Conservation (phyloP, 1,140 invertebrate genomes). For the Cataglyphis hispanica region DNA sequence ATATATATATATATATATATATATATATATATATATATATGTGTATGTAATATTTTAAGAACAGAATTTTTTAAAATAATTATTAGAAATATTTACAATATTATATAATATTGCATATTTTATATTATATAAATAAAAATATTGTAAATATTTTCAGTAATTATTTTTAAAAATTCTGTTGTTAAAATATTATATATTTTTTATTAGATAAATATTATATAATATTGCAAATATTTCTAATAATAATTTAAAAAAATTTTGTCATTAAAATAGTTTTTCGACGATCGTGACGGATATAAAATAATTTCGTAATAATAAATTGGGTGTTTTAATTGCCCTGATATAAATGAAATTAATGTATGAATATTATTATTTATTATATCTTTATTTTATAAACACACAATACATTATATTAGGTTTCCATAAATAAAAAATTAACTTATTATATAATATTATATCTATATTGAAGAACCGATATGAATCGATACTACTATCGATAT, state of each 20-base stretch:
- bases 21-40: too few species aligned
- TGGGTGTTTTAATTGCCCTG: neutral
- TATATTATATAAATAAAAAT: too few species aligned
- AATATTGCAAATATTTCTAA: too few species aligned
- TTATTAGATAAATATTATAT: too few species aligned
- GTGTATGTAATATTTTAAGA: too few species aligned
- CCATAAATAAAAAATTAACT: neutral
- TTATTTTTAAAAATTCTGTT: neutral
- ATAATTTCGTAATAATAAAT: neutral
- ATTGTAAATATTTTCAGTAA: neutral
- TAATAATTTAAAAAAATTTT: too few species aligned
- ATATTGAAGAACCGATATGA: neutral
- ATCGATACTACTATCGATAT: neutral
- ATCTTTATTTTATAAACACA: neutral
- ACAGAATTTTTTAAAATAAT: neutral
- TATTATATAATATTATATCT: neutral
- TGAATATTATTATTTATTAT: neutral
- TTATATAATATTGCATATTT: too few species aligned
- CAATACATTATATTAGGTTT: neutral
- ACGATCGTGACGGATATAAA: neutral
- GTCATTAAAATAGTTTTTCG: constrained; percentile 1
- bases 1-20: too few species aligned
- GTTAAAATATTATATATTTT: neutral
- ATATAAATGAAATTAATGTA: neutral
- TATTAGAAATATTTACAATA: neutral